A percentile compares a stretch with the other conserved stretches of the same genome.
These are phyloP conservation scores for Trachurus trachurus DNA, from an alignment of 2,797 vertebrate genomes.

Conservation along the genomic window DNA sequence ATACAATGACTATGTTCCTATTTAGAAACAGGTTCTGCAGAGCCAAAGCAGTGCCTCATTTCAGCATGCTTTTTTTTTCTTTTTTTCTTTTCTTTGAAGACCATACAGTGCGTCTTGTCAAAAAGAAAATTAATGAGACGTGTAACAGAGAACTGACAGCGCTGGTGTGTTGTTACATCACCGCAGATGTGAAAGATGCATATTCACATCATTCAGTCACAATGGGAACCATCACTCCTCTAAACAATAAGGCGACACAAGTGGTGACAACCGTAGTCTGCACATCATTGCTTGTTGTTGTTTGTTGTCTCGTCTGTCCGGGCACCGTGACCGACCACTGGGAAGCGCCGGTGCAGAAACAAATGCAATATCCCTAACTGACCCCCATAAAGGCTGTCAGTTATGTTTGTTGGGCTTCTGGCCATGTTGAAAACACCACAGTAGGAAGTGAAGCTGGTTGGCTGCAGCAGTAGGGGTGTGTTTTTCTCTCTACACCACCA, in stretches of 20 bases:
- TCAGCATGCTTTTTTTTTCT: constrained; percentile 10
- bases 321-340: background rate
- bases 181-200: background rate
- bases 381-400: constrained; percentile 21
- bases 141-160: constrained; percentile 19
- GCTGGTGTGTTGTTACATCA: constrained; percentile 26
- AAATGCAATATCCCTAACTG: constrained; percentile 15
- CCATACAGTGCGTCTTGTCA: background rate
- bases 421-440: constrained; percentile 23
- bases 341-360: constrained; percentile 12
- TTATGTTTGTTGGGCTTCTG: constrained; percentile 1
- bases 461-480: background rate
- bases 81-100: background rate
- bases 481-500: background rate
- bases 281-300: background rate
- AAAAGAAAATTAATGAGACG: constrained; percentile 33
- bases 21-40: constrained; percentile 24
- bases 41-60: constrained; percentile 33
- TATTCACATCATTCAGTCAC: constrained; percentile 9
- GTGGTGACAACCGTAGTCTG: background rate
- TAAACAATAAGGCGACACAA: background rate
- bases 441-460: constrained; percentile 5
- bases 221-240: background rate
- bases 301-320: background rate
- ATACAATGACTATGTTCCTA: constrained; percentile 12